Evolutionary conservation across 2,113 vertebrate species (phyloP), one percentile per base, ranked within the genome.

Genomic region (Brachyistius frenatus): DNA sequence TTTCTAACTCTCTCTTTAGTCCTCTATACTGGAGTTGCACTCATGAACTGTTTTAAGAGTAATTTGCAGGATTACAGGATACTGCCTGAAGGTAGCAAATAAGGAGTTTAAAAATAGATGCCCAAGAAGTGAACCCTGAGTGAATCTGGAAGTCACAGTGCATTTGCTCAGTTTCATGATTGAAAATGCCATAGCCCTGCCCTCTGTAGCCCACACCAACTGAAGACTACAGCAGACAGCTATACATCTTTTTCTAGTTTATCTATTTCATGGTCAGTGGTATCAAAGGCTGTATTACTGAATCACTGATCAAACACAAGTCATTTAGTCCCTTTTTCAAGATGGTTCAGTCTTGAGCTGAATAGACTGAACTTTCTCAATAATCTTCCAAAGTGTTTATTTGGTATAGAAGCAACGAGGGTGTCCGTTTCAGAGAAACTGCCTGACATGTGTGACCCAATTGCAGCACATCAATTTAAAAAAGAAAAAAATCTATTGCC

Each of bases 1-100:
- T 74, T 73, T 81, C 14, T 14, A 76, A 23, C n/a, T 54, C 35
- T 23, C 5, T 15, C 23, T 54, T 52, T 31, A 60, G 23, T 10
- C 23, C 31, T 31, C 9, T 36, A 7, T 39, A 6, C 8, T 47
- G 50, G 11, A 61, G 13, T 49, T 16, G 14, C 15, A 60, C 7
- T 3, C 15, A 53, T 23, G 35, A 36, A 23, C 10, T 52, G 6
- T 2, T 46, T 68, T 37, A 31, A 14, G 30, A 67, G 46, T 58
- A 8, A 41, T 37, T 53, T 68, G 14, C 47, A 54, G 54, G 15
- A 65, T 39, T 54, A 60, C 5, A 23, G 52, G 16, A 73, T 36
- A 50, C 52, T 30, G 6, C 70, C 33, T 23, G 16, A 49, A 66
- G 30, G 49, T 10, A 46, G 36, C 13, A 47, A 23, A 23, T 32